These are phyloP conservation scores for Microctonus hyperodae DNA, from an alignment of 2,888 invertebrate genomes.

Conservation along the genomic window DNA sequence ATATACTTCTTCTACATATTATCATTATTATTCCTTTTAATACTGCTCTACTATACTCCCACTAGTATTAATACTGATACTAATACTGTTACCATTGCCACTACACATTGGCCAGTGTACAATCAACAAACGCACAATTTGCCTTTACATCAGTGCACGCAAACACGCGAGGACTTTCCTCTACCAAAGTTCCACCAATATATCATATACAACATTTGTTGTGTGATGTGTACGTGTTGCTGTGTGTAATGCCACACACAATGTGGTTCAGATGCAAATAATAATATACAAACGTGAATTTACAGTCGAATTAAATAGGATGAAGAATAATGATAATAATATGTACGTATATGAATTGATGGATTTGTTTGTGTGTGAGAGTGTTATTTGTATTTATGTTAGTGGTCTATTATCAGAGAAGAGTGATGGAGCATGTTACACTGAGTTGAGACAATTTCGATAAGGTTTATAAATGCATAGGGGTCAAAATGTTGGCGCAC, in stretches of 20 bases:
- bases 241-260: neutral
- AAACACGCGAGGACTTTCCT: neutral
- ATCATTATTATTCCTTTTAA: too few relatives aligned
- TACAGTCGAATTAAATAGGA: neutral
- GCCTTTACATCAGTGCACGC: neutral
- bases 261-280: neutral
- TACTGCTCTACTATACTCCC: neutral
- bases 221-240: neutral
- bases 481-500: slow-evolving; percentile 11
- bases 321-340: neutral
- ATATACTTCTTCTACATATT: too few relatives aligned
- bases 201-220: neutral
- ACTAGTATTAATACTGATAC: neutral
- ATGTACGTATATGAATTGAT: neutral
- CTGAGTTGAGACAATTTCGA: neutral
- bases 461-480: neutral
- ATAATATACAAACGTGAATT: neutral
- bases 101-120: neutral
- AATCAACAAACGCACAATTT: slow-evolving; percentile 1
- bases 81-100: neutral
- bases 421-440: neutral
- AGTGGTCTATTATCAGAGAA: neutral
- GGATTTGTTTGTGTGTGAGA: too few relatives aligned
- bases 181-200: neutral
- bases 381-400: too few relatives aligned